phyloP scores from a whole-genome alignment of 2,797 vertebrate species.

The Nannoperca obscura region DNA sequence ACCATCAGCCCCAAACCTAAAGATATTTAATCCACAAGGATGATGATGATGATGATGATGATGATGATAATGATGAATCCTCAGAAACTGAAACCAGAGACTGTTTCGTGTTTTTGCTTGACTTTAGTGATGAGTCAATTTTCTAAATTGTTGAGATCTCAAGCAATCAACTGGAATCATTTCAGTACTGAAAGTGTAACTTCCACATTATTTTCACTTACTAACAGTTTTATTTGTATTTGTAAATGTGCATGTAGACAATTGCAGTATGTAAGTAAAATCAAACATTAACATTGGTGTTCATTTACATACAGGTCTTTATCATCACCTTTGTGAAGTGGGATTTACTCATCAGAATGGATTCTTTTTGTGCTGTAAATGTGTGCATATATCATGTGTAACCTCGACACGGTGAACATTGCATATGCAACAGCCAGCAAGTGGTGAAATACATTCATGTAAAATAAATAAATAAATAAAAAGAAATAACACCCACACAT shows the following conservation, averaged over 20 bases:
- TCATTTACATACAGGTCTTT: conserved; percentile 24
- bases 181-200: background rate
- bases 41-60: background rate
- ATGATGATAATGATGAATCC: too few species aligned
- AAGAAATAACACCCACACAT: conserved; percentile 55
- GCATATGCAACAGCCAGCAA: conserved; percentile 52
- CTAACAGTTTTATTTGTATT: background rate
- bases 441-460: conserved; percentile 48
- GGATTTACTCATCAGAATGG: conserved; percentile 14
- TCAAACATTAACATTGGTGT: conserved; percentile 13
- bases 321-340: conserved; percentile 25
- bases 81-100: background rate
- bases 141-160: background rate
- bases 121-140: background rate
- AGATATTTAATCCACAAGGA: background rate
- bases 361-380: conserved; percentile 19
- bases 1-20: background rate
- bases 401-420: conserved; percentile 22
- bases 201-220: background rate
- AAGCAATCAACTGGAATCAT: background rate
- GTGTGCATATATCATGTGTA: conserved; percentile 8
- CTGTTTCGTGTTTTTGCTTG: background rate
- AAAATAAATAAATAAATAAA: conserved; percentile 45
- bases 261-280: conserved; percentile 1
- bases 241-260: background rate